A percentile compares a stretch with the other conserved stretches of the same genome.
These are phyloP conservation scores for Vulpes ferrilata DNA, from an alignment of 2,113 vertebrate genomes.

Conservation along the genomic window DNA sequence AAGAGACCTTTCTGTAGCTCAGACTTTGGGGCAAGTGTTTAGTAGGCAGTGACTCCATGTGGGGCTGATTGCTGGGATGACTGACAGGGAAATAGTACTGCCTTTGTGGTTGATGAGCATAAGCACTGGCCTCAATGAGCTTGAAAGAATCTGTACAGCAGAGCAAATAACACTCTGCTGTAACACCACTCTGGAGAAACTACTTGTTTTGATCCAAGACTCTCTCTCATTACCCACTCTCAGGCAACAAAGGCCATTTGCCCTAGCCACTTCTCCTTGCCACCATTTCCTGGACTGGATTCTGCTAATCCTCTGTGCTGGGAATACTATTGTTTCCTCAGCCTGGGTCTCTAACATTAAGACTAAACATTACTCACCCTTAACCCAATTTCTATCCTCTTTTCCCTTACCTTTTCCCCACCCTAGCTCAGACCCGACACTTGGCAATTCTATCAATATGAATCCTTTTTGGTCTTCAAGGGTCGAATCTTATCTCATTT, in stretches of 20 bases:
- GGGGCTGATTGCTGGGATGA: background rate
- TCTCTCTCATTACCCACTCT: background rate
- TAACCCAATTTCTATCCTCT: background rate
- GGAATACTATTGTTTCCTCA: background rate
- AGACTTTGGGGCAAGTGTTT: background rate
- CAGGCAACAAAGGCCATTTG: background rate
- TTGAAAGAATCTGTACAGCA: accelerated
- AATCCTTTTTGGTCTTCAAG: background rate
- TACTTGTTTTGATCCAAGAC: background rate
- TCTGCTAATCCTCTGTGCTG: background rate
- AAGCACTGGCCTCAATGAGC: background rate
- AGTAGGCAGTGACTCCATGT: background rate
- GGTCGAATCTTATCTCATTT: background rate
- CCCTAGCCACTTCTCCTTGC: background rate
- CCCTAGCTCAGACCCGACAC: background rate
- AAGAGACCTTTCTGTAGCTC: background rate
- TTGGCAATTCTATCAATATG: background rate
- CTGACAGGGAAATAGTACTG: background rate
- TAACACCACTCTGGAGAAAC: background rate
- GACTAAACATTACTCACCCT: background rate
- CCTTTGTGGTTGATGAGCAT: background rate
- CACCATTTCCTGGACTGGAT: no score
- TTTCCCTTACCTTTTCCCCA: background rate
- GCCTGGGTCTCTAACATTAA: background rate
- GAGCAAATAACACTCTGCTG: background rate